Conservation (phyloP, 2,888 invertebrate genomes). For the Liposcelis brunnea region DNA sequence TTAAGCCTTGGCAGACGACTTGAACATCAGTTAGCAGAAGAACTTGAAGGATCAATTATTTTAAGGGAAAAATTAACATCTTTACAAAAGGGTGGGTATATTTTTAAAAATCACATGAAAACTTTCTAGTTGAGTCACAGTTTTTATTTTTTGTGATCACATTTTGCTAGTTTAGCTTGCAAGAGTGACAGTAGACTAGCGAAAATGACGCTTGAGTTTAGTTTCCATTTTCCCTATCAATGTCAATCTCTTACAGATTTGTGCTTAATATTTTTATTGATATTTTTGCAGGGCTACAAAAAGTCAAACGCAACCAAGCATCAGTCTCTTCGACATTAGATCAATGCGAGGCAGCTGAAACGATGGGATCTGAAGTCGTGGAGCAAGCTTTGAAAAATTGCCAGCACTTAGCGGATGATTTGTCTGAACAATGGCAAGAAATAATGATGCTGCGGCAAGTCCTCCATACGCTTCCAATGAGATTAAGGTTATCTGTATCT, state of each 20-base stretch:
- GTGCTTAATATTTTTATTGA: too few species aligned
- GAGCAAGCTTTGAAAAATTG: slow-evolving; percentile 59
- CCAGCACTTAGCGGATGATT: slow-evolving; percentile 46
- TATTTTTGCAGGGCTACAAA: slow-evolving; percentile 8
- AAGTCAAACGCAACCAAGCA: slow-evolving; percentile 49
- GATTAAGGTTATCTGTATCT: slow-evolving; percentile 56
- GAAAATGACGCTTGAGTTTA: too few species aligned
- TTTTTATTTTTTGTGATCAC: too few species aligned
- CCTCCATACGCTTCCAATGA: slow-evolving; percentile 58
- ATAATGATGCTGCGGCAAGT: slow-evolving; percentile 56
- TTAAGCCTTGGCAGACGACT: slow-evolving; percentile 51
- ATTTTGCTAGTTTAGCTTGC: too few species aligned
- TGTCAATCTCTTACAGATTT: too few species aligned
- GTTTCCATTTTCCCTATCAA: too few species aligned
- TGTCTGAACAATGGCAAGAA: slow-evolving; percentile 58
- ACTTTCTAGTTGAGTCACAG: not conserved
- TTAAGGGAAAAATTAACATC: slow-evolving; percentile 57
- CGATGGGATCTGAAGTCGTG: slow-evolving; percentile 56
- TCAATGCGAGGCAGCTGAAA: slow-evolving; percentile 50
- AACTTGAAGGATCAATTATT: slow-evolving; percentile 53
- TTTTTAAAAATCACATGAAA: not conserved
- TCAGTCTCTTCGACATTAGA: slow-evolving; percentile 42
- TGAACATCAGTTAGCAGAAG: slow-evolving; percentile 55
- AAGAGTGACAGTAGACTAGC: too few species aligned
- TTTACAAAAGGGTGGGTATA: slow-evolving; percentile 50